Percentiles rank a stretch among this genome's conserved stretches.
Evolutionary conservation across 2,888 invertebrate species (phyloP).

Genomic region (Melieria omissa): DNA sequence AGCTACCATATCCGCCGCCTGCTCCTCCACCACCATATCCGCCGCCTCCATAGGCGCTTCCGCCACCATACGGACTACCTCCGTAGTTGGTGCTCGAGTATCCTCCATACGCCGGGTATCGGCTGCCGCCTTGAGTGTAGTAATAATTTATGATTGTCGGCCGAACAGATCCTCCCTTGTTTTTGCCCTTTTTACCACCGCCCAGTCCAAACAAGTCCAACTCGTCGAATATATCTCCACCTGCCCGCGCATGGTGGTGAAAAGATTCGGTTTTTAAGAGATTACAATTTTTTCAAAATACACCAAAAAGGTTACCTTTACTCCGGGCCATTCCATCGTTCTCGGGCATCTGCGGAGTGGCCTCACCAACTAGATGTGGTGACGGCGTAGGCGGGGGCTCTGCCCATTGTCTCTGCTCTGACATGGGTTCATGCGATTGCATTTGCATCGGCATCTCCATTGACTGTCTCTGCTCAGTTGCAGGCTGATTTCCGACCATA

Average conservation of each 20-base stretch:
- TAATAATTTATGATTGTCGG: conserved; percentile 54
- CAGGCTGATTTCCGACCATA: background rate
- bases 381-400: conserved; percentile 4
- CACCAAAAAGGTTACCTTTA: conserved; percentile 63
- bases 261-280: conserved; percentile 41
- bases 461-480: background rate
- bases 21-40: conserved; percentile 28
- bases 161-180: conserved; percentile 28
- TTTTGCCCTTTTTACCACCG: conserved; percentile 34
- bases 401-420: conserved; percentile 10
- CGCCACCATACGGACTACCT: conserved; percentile 41
- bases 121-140: conserved; percentile 37
- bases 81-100: conserved; percentile 23
- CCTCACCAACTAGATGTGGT: conserved; percentile 42
- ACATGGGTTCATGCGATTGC: conserved; percentile 14
- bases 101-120: conserved; percentile 33
- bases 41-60: conserved; percentile 43
- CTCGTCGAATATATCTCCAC: conserved; percentile 43
- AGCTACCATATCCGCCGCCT: conserved; percentile 31
- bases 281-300: conserved; percentile 48
- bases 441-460: conserved; percentile 8
- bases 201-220: conserved; percentile 42
- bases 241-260: conserved; percentile 36
- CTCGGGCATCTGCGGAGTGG: conserved; percentile 54
- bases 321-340: conserved; percentile 47